Conservation (phyloP, 1,140 invertebrate species). For the Eupristina koningsbergeri region DNA sequence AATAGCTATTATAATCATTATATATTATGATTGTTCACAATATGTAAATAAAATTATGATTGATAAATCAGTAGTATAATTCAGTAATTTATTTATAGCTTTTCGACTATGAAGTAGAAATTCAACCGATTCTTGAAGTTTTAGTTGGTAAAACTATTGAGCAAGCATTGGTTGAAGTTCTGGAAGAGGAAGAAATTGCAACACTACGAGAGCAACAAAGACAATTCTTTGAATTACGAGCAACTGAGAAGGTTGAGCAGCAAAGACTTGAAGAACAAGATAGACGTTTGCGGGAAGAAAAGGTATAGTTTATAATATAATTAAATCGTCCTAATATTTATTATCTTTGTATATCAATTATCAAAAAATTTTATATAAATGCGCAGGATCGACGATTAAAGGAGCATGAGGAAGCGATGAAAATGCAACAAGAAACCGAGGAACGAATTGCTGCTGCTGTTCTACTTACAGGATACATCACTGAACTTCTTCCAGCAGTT, state of each 20-base stretch:
- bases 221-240: conserved; percentile 82
- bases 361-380: background rate
- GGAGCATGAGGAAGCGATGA: conserved; percentile 75
- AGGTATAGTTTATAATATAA: conserved; percentile 62
- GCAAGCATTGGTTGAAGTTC: conserved; percentile 87
- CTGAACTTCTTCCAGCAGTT: conserved; percentile 87
- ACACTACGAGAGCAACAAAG: conserved; percentile 84
- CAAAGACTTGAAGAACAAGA: conserved; percentile 84
- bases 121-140: conserved; percentile 88
- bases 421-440: conserved; percentile 80
- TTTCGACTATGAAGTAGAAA: conserved; percentile 92
- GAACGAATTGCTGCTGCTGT: conserved; percentile 86
- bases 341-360: too few relatives aligned
- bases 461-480: conserved; percentile 87
- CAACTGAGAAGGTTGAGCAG: conserved; percentile 85
- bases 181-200: conserved; percentile 85
- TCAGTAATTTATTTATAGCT: conserved; percentile 73
- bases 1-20: too few relatives aligned
- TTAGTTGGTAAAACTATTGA: conserved; percentile 91
- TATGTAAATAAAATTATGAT: too few relatives aligned
- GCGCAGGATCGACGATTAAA: conserved; percentile 74
- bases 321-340: too few relatives aligned
- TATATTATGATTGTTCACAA: too few relatives aligned
- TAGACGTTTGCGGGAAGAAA: conserved; percentile 77
- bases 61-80: background rate